Evolutionary conservation across 2,797 vertebrate genomes (phyloP).

Genomic region (Hipposideros larvatus): DNA sequence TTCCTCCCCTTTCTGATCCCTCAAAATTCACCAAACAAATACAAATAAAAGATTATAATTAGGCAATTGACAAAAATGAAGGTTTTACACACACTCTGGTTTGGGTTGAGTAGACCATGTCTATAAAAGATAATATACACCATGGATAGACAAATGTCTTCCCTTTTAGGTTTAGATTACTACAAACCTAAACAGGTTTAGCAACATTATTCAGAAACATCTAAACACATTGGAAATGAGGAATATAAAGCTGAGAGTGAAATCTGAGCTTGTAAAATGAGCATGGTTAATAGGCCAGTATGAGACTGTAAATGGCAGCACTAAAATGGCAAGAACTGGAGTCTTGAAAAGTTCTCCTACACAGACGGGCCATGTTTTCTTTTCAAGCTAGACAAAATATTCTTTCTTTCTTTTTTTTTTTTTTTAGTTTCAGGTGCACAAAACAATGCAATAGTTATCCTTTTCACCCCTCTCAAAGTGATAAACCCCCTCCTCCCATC

Average conservation of each 20-base stretch:
- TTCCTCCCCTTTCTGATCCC: neutral
- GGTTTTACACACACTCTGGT: neutral
- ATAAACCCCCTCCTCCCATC: too few species aligned
- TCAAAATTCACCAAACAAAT: conserved; percentile 8
- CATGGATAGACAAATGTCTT: neutral
- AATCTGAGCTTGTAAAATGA: conserved; percentile 5
- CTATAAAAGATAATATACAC: neutral
- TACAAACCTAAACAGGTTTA: neutral
- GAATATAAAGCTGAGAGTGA: neutral
- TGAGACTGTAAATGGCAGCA: neutral
- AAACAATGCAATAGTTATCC: too few species aligned
- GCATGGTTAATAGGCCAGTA: neutral
- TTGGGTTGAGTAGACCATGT: neutral
- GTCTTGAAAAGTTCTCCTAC: neutral
- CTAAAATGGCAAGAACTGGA: neutral
- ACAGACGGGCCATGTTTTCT: neutral
- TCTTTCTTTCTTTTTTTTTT: neutral
- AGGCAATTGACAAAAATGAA: neutral
- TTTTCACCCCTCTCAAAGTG: too few species aligned
- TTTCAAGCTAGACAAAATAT: conserved; percentile 8
- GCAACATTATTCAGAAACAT: neutral
- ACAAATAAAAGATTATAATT: neutral
- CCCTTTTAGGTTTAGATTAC: neutral
- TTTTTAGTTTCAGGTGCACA: too few species aligned
- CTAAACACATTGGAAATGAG: neutral